These are phyloP conservation scores for Paradoxurus hermaphroditus DNA, from an alignment of 2,113 vertebrate genomes.

Conservation along the genomic window DNA sequence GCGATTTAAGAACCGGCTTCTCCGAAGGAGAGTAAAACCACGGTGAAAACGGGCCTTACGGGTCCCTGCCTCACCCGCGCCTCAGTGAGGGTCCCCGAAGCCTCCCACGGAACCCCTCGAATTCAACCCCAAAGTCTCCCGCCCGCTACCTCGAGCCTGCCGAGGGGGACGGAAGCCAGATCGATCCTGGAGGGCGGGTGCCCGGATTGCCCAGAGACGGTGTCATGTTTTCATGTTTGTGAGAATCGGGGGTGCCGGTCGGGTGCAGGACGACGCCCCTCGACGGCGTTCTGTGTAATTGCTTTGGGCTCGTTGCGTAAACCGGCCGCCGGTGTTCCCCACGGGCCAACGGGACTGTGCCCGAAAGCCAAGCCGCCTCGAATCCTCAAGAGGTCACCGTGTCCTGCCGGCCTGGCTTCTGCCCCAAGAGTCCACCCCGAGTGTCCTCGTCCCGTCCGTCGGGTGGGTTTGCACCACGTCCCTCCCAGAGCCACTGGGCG, in stretches of 20 bases:
- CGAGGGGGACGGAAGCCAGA: conserved; percentile 42
- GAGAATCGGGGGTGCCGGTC: conserved; percentile 62
- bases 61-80: not conserved
- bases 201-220: conserved; percentile 23
- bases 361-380: not conserved
- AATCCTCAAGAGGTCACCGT: not conserved
- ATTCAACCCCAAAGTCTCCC: not conserved
- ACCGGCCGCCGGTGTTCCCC: conserved; percentile 42
- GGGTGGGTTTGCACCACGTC: not conserved
- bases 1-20: too few relatives aligned
- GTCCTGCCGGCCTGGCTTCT: not conserved
- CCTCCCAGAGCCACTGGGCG: not conserved
- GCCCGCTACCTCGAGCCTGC: not conserved
- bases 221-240: conserved; percentile 66
- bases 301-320: conserved; percentile 54
- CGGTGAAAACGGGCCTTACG: not conserved
- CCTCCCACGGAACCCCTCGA: not conserved
- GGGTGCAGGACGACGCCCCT: conserved; percentile 50
- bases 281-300: conserved; percentile 43
- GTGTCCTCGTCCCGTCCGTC: not conserved
- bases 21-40: not conserved
- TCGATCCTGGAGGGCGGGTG: conserved; percentile 55
- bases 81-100: not conserved
- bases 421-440: not conserved
- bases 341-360: conserved; percentile 45